Evolutionary conservation across 2,797 vertebrate genomes (phyloP), one percentile per base, ranked within the genome.

Genomic region (Pipistrellus kuhlii): DNA sequence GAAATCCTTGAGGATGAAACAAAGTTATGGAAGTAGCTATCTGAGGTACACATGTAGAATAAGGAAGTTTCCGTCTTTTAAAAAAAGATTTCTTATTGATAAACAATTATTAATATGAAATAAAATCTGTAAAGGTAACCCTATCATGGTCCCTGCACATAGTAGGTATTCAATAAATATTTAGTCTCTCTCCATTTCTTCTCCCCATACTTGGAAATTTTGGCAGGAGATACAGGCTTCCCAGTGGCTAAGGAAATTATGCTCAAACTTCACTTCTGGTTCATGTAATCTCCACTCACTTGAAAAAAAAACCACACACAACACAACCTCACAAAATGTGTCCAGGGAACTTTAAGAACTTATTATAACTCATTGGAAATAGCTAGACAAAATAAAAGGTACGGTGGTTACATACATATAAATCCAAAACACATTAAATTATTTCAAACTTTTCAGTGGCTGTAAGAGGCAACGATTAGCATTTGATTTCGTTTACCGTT

Each of bases 361-460:
- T 95, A 96, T 91, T 96, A 95, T 95, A 96, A 53, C 64, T 94
- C 59, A 69, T 69, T 93, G 86, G 93, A 96, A 97, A 89, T 87
- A 81, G 1, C 21, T 76, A 84, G 68, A 84, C 30, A 95, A 93
- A 94, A 93, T 93, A 48, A 92, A 85, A 95, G 64, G 32, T 93
- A 27, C 62, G 81, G 89, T 85, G 46, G 46, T 82, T 6, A 76
- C 57, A 85, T 2, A 82, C 35, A 71, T 94, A 83, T 53, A 91
- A 91, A 91, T 69, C 96, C 69, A 8, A 96, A 97, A 84, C 82
- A 89, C 66, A 75, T 48, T 85, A 96, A 96, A 94, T 75, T 94
- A 68, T 96, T 89, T 95, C 12, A 30, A 94, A 44, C 91, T 81
- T 96, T 92, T 96, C 62, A 30, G 35, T 95, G 80, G n/a, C 46